phyloP scores from a whole-genome alignment of 2,797 vertebrate species.

The Chrosomus eos region DNA sequence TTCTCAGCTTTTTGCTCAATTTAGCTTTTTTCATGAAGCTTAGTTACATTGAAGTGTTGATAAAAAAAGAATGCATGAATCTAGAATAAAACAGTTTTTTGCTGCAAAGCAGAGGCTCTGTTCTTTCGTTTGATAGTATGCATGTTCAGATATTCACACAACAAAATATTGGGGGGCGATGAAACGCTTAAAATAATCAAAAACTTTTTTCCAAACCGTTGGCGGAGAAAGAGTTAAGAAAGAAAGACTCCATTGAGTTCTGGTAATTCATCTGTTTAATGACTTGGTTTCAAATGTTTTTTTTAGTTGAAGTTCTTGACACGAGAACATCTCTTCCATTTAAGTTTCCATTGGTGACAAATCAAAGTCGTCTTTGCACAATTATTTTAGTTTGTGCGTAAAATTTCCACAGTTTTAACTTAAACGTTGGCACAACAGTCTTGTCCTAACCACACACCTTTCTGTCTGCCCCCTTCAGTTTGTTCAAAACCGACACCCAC shows the following conservation, averaged over 20 bases:
- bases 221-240: background rate
- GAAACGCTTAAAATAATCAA: no score
- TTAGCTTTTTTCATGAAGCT: no score
- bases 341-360: background rate
- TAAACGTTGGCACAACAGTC: background rate
- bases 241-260: background rate
- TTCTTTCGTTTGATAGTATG: no score
- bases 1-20: no score
- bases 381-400: background rate
- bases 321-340: background rate
- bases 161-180: no score
- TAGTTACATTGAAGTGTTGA: no score
- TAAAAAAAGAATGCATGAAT: no score
- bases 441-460: background rate
- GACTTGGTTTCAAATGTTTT: background rate
- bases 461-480: constrained; percentile 72
- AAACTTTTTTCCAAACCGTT: no score
- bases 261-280: background rate
- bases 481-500: constrained; percentile 94
- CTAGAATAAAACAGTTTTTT: no score
- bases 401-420: background rate
- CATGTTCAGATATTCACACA: no score
- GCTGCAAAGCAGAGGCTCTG: no score
- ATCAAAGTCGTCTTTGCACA: background rate
- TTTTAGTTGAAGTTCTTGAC: background rate